A percentile compares a stretch with the other conserved stretches of the same genome.
phyloP scores from a whole-genome alignment of 2,113 vertebrate species.

The Rhineura floridana region DNA sequence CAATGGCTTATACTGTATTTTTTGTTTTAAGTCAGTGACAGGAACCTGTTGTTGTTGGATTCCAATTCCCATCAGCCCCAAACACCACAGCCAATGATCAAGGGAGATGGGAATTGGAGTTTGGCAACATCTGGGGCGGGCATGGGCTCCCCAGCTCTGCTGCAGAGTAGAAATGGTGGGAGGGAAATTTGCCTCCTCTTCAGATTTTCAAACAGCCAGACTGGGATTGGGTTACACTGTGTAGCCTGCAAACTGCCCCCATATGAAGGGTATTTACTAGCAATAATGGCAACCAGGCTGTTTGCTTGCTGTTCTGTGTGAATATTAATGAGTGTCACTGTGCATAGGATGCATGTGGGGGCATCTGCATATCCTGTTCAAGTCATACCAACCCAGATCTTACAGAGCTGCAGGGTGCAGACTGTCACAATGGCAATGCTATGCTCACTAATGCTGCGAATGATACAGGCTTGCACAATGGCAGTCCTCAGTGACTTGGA shows the following conservation, averaged over 20 bases:
- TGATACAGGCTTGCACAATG: constrained; percentile 62
- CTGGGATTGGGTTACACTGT: neutral
- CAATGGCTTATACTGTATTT: too few relatives aligned
- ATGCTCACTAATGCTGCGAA: constrained; percentile 55
- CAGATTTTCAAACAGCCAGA: neutral
- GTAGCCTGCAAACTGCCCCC: neutral
- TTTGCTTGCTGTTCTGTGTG: neutral
- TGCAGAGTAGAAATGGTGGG: neutral
- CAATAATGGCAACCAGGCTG: neutral
- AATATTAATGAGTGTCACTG: neutral
- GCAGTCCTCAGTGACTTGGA: constrained; percentile 63
- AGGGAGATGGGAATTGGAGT: too few relatives aligned
- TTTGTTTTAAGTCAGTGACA: too few relatives aligned
- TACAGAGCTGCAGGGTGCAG: constrained; percentile 31
- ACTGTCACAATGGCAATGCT: constrained; percentile 28
- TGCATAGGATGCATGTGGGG: neutral
- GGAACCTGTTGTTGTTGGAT: neutral
- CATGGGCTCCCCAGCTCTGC: neutral
- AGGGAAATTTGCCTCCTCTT: neutral
- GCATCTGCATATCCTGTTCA: constrained; percentile 1
- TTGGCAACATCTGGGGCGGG: too few relatives aligned
- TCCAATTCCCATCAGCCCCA: too few relatives aligned
- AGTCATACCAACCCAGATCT: constrained; percentile 47
- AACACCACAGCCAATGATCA: too few relatives aligned
- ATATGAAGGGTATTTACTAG: neutral